Conservation (phyloP, 2,113 vertebrate genomes). For the Conger conger region DNA sequence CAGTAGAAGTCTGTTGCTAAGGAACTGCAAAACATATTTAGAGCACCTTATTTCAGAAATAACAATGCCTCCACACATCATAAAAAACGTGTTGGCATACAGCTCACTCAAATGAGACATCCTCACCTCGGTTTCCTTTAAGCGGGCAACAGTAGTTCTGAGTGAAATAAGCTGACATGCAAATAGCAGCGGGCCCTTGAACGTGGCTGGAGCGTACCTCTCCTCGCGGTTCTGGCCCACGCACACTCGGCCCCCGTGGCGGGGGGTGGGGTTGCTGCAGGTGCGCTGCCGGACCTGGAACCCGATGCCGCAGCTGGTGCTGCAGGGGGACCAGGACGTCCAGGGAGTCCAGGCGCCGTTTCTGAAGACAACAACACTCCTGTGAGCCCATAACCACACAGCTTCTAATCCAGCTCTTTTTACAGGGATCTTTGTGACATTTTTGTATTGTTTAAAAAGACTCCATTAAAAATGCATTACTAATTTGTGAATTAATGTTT, state of each 20-base stretch:
- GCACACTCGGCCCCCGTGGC: slow-evolving; percentile 91
- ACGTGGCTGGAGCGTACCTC: slow-evolving; percentile 65
- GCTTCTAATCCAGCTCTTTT: too few relatives aligned
- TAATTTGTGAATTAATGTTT: too few relatives aligned
- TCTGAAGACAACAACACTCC: slow-evolving; percentile 60
- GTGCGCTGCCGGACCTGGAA: slow-evolving; percentile 96
- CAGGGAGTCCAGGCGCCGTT: slow-evolving; percentile 97
- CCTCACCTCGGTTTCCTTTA: slow-evolving; percentile 45
- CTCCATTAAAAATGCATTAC: too few relatives aligned
- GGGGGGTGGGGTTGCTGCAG: slow-evolving; percentile 93
- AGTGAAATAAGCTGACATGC: slow-evolving; percentile 8
- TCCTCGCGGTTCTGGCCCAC: slow-evolving; percentile 97
- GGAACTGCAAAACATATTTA: slow-evolving; percentile 57
- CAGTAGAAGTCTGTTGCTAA: slow-evolving; percentile 47
- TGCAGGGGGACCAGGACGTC: slow-evolving; percentile 94
- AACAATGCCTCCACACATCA: slow-evolving; percentile 53
- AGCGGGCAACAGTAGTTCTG: slow-evolving; percentile 56
- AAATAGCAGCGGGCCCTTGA: neutral
- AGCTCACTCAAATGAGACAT: slow-evolving; percentile 59
- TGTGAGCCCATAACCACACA: too few relatives aligned
- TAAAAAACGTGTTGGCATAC: slow-evolving; percentile 42
- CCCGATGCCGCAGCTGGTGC: slow-evolving; percentile 94
- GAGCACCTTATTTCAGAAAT: slow-evolving; percentile 34
- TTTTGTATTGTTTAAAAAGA: too few relatives aligned
- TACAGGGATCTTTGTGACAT: too few relatives aligned